Base-by-base conservation (phyloP, 2,113 vertebrate species). In the Stigmatopora nigra region DNA sequence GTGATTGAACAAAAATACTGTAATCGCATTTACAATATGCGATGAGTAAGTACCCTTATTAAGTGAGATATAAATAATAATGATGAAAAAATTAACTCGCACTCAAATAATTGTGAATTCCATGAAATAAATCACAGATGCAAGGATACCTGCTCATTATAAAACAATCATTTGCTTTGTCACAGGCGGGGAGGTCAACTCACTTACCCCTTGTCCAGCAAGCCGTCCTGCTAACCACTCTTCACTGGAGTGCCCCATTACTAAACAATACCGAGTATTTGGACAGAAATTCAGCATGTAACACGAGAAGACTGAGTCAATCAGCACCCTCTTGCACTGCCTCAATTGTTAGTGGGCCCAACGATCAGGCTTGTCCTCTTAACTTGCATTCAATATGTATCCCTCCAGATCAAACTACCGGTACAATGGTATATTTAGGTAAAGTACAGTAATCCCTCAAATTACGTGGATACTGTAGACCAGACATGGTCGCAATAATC, bases 251-350 rank as follows among this genome's bases (percentile, higher is more conserved):
- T 31, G 25, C 25, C 16, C 7, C 15, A 5, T 49, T 49, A n/a
- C 17, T 51, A n/a, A n/a, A n/a, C 48, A 51, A 19, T 51, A 48
- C 14, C 19, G 48, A 7, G 19, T 8, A n/a, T 51, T 41, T 41
- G 38, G 9, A 31, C 78, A 82, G 68, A 81, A 72, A 66, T 67
- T 77, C 70, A 70, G 46, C 63, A 66, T 83, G 86, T 78, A 89
- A 89, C 76, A 58, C 51, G 79, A 88, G 81, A 82, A 80, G 78
- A 78, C 70, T 44, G 63, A 63, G 76, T 81, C 84, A 82, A 71
- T 84, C 72, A 66, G 67, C 77, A 73, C n/a, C 52, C 65, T 82
- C 51, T 60, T 59, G 75, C 61, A 48, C n/a, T 65, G 64, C 64
- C 71, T 63, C 48, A 38, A 57, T 45, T 64, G 65, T 52, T 65